Evolutionary conservation across 2,113 vertebrate genomes (phyloP).

Genomic region (Meleagris gallopavo): DNA sequence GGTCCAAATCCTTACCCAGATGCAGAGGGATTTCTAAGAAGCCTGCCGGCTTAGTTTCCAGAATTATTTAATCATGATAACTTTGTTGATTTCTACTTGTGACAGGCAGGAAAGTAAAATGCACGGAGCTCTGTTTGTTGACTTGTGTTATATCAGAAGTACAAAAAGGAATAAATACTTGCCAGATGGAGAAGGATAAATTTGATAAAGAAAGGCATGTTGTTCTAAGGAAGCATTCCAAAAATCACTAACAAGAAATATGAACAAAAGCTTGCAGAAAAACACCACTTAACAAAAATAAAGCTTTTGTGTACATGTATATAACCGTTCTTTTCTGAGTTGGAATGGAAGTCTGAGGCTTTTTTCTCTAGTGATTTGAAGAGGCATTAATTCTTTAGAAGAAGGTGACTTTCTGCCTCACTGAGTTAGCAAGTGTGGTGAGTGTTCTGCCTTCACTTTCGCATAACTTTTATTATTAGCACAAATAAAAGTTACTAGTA

Average conservation of each 20-base stretch:
- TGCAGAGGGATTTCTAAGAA: neutral
- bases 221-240: neutral
- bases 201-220: neutral
- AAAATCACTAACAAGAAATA: neutral
- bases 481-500: constrained; percentile 38
- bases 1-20: neutral
- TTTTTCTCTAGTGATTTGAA: neutral
- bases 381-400: neutral
- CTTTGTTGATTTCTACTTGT: neutral
- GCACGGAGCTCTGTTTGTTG: neutral
- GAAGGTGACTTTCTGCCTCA: neutral
- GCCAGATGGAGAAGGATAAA: neutral
- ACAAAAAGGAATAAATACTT: neutral
- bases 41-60: neutral
- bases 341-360: neutral
- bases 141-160: neutral
- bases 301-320: neutral
- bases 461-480: constrained; percentile 46
- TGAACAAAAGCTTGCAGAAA: neutral
- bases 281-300: neutral
- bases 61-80: neutral
- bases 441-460: neutral
- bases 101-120: neutral
- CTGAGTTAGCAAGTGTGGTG: constrained; percentile 8
- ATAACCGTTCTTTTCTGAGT: fast-evolving